Conservation (phyloP, 2,888 invertebrate genomes). For the Bellardia bayeri region DNA sequence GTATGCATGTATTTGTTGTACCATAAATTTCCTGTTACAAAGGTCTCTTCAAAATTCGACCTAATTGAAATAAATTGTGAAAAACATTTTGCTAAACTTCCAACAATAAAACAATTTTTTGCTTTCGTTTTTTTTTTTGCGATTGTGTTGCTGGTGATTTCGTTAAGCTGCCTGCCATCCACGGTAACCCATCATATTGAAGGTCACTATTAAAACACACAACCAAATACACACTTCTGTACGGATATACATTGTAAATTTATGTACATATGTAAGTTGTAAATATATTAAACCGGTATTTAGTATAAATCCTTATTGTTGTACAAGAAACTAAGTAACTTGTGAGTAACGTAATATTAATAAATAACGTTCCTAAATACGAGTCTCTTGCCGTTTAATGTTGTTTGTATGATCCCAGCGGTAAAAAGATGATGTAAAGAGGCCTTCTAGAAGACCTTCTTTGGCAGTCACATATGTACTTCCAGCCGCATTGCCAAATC, state of each 20-base stretch:
- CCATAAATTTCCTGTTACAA: too few relatives aligned
- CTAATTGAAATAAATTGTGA: background rate
- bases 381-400: slow-evolving; percentile 19
- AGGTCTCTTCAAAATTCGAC: too few relatives aligned
- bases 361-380: slow-evolving; percentile 24
- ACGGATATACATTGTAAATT: slow-evolving; percentile 13
- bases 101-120: background rate
- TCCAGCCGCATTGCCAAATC: too few relatives aligned
- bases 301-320: slow-evolving; percentile 45
- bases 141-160: slow-evolving; percentile 5
- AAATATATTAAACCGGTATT: slow-evolving; percentile 49
- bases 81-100: background rate
- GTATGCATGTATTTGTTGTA: too few relatives aligned
- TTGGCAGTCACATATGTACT: too few relatives aligned
- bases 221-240: background rate
- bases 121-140: background rate
- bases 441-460: too few relatives aligned
- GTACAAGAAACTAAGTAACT: background rate
- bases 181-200: slow-evolving; percentile 39
- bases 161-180: slow-evolving; percentile 34
- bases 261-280: slow-evolving; percentile 23
- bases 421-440: too few relatives aligned
- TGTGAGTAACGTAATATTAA: slow-evolving; percentile 25
- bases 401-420: background rate
- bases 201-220: slow-evolving; percentile 40